These are phyloP conservation scores for Eilema griseolum DNA, from an alignment of 2,888 invertebrate species.

Conservation along the genomic window DNA sequence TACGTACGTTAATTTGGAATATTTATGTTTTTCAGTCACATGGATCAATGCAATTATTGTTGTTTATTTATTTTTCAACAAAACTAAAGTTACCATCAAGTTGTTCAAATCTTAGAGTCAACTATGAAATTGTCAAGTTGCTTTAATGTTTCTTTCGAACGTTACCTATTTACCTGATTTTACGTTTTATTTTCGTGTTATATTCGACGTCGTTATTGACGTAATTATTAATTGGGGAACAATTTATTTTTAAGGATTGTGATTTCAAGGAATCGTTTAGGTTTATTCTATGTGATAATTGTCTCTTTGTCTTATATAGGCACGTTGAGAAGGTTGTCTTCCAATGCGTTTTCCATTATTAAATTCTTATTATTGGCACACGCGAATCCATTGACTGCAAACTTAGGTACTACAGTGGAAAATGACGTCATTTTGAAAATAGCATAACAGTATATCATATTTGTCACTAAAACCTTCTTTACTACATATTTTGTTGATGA, in stretches of 20 bases:
- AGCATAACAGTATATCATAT: not conserved
- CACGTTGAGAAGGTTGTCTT: slow-evolving; percentile 78
- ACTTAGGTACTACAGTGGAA: slow-evolving; percentile 20
- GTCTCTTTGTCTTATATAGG: slow-evolving; percentile 69
- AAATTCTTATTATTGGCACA: slow-evolving; percentile 40
- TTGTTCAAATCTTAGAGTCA: slow-evolving; percentile 81
- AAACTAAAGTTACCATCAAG: slow-evolving; percentile 84
- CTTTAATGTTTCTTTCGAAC: slow-evolving; percentile 81
- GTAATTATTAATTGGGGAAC: slow-evolving; percentile 81
- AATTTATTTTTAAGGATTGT: slow-evolving; percentile 84
- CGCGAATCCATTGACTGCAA: slow-evolving; percentile 28
- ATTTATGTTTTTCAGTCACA: slow-evolving; percentile 36
- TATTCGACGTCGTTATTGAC: slow-evolving; percentile 74
- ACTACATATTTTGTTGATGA: not conserved
- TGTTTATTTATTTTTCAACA: slow-evolving; percentile 64
- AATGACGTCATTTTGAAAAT: slow-evolving; percentile 13
- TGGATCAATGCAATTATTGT: slow-evolving; percentile 64
- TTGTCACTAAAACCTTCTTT: slow-evolving; percentile 3
- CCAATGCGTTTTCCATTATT: slow-evolving; percentile 77
- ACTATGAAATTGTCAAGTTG: slow-evolving; percentile 73
- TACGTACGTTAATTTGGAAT: slow-evolving; percentile 47
- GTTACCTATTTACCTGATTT: slow-evolving; percentile 85
- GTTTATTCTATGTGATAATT: slow-evolving; percentile 83
- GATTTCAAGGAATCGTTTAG: slow-evolving; percentile 82
- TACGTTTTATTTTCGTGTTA: slow-evolving; percentile 72